Percentiles rank a stretch among this genome's conserved stretches.
These are phyloP conservation scores for Scaptomyza montana DNA, from an alignment of 1,140 invertebrate genomes.

Conservation along the genomic window DNA sequence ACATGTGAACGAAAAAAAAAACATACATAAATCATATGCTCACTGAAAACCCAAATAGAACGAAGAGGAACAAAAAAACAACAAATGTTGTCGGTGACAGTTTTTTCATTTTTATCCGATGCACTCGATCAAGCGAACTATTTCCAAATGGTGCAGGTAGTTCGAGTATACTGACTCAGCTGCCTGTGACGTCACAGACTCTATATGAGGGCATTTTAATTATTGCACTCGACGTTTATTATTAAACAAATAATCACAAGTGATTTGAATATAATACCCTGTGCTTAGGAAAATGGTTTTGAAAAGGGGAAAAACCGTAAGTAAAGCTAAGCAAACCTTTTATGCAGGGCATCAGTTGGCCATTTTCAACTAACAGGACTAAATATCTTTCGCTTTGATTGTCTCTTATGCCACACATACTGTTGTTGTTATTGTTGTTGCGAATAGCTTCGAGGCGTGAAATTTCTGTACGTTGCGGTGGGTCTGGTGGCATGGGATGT, in stretches of 20 bases:
- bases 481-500: conserved; percentile 18
- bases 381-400: background rate
- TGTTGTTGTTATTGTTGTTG: conserved; percentile 18
- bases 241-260: conserved; percentile 35
- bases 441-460: conserved; percentile 76
- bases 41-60: conserved; percentile 45
- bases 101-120: conserved; percentile 53
- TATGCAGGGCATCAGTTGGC: background rate
- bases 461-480: conserved; percentile 51
- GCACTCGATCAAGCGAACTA: conserved; percentile 34
- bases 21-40: conserved; percentile 70
- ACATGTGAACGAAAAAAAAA: conserved; percentile 15
- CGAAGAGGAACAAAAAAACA: conserved; percentile 3
- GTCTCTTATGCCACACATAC: background rate
- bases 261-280: conserved; percentile 5
- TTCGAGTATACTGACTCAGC: conserved; percentile 21
- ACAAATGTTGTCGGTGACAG: conserved; percentile 56
- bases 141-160: conserved; percentile 21
- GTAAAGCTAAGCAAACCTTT: too few relatives aligned
- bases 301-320: too few relatives aligned
- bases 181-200: conserved; percentile 34
- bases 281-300: too few relatives aligned
- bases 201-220: conserved; percentile 72
- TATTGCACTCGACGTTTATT: conserved; percentile 52
- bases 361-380: background rate